Conservation (phyloP, 1,140 invertebrate genomes). For the Sinella curviseta region DNA sequence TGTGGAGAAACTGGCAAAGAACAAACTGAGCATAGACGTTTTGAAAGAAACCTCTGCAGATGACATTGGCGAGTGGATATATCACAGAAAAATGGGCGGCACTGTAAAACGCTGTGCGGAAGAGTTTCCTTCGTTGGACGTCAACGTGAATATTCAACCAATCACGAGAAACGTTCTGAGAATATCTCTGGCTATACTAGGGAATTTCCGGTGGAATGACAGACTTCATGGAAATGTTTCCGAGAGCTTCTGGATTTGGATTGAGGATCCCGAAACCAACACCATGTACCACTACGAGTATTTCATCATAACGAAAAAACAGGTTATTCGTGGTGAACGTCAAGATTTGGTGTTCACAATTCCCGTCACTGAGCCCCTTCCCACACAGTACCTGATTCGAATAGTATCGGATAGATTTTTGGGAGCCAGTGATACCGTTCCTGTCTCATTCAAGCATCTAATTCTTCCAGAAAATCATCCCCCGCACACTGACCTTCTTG, state of each 20-base stretch:
- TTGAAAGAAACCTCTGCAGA: conserved; percentile 81
- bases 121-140: conserved; percentile 79
- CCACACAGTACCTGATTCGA: conserved; percentile 87
- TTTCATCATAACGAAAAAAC: conserved; percentile 83
- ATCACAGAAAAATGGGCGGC: conserved; percentile 73
- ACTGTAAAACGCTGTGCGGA: conserved; percentile 80
- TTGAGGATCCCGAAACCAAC: conserved; percentile 91
- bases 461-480: conserved; percentile 90
- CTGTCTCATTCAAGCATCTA: conserved; percentile 84
- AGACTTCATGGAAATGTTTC: conserved; percentile 80
- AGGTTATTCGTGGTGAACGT: conserved; percentile 68
- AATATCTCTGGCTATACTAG: conserved; percentile 1
- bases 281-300: conserved; percentile 96
- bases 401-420: conserved; percentile 89
- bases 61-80: conserved; percentile 76
- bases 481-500: conserved; percentile 90
- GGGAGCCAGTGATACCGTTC: conserved; percentile 70
- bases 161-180: conserved; percentile 26
- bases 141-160: conserved; percentile 85
- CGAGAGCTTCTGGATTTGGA: conserved; percentile 96
- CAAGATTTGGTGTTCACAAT: conserved; percentile 94
- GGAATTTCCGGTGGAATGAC: conserved; percentile 74
- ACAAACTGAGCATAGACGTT: conserved; percentile 70
- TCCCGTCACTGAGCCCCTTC: conserved; percentile 86
- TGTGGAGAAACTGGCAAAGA: conserved; percentile 77